Percentiles rank a stretch among this genome's conserved stretches.
Evolutionary conservation across 2,797 vertebrate genomes (phyloP).

Genomic region (Chaunax sp.): DNA sequence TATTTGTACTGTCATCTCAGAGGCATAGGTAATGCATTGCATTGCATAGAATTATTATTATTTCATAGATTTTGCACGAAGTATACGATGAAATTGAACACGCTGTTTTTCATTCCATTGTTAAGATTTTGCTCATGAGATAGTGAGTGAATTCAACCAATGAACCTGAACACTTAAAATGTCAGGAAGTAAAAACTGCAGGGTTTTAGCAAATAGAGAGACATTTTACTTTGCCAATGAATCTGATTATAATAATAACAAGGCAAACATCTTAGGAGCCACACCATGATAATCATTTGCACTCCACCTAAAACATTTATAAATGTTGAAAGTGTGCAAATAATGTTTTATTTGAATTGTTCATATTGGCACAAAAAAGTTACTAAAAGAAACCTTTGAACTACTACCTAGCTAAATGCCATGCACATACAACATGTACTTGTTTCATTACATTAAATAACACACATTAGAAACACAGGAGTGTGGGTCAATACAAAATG

Average conservation of each 20-base stretch:
- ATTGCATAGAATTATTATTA: no score
- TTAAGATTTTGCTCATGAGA: not conserved
- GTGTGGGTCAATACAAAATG: not conserved
- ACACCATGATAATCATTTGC: not conserved
- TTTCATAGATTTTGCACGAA: not conserved
- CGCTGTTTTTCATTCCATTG: not conserved
- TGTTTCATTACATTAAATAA: not conserved
- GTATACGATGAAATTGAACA: not conserved
- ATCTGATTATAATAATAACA: not conserved
- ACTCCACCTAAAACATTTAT: not conserved
- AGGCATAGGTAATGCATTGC: not conserved
- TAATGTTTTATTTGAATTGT: not conserved
- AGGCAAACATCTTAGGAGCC: not conserved
- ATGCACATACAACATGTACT: not conserved
- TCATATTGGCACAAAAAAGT: not conserved
- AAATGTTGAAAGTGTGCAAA: not conserved
- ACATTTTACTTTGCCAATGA: not conserved
- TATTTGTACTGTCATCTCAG: not conserved
- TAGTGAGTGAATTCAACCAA: not conserved
- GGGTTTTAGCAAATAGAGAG: conserved; percentile 2
- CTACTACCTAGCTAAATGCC: not conserved
- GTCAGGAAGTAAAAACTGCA: not conserved
- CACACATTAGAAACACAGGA: conserved; percentile 3
- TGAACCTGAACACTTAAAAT: not conserved
- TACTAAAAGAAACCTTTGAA: not conserved